These are phyloP conservation scores for Dermatemys mawii DNA, from an alignment of 2,113 vertebrate species.

Conservation along the genomic window DNA sequence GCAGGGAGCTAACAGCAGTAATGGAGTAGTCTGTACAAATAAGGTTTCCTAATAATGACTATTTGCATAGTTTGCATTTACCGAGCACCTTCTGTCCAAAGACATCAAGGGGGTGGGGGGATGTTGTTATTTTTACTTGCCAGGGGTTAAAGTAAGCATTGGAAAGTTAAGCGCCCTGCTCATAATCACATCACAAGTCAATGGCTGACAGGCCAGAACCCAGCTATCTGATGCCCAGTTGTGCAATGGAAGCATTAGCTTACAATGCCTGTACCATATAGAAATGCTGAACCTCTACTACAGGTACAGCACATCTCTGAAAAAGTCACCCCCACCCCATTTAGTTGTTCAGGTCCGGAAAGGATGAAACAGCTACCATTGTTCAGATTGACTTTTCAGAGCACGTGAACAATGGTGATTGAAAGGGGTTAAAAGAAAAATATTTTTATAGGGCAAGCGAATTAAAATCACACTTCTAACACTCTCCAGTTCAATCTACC, in stretches of 20 bases:
- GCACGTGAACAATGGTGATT: background rate
- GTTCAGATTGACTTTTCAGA: background rate
- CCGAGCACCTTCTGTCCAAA: background rate
- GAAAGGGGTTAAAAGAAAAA: slow-evolving; percentile 15
- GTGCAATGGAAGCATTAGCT: background rate
- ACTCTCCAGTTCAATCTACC: slow-evolving; percentile 48
- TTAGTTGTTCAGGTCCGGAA: background rate
- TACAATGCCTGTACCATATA: background rate
- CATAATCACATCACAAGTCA: background rate
- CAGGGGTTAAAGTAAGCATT: background rate
- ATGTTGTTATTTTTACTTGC: background rate
- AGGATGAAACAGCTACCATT: background rate
- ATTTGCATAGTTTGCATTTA: background rate
- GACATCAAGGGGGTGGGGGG: background rate
- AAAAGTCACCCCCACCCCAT: background rate
- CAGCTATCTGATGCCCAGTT: background rate
- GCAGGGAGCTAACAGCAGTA: background rate
- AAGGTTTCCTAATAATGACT: background rate
- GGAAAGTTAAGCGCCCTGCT: background rate
- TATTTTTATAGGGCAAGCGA: background rate
- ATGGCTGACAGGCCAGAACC: too few species aligned
- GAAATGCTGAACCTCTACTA: background rate
- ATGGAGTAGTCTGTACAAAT: background rate
- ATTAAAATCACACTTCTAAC: background rate
- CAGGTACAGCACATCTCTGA: background rate